Conservation (phyloP, 2,888 invertebrate species). For the Horisme vitalbata region DNA sequence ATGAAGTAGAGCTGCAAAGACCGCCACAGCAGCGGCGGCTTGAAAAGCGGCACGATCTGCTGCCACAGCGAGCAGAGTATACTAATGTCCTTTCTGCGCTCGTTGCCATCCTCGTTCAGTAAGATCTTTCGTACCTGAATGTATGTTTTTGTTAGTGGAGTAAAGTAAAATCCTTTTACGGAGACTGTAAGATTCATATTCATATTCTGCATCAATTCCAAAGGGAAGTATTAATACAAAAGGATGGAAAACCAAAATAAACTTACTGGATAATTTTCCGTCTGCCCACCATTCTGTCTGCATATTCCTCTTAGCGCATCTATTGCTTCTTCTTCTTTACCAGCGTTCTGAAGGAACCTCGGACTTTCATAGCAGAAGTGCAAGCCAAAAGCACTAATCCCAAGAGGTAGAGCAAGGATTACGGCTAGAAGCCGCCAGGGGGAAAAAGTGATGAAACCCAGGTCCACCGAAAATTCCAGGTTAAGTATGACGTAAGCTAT, state of each 20-base stretch:
- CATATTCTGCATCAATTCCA: no score
- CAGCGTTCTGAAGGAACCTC: constrained; percentile 85
- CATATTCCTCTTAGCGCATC: constrained; percentile 82
- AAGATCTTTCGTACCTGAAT: constrained; percentile 45
- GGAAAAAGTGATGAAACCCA: constrained; percentile 45
- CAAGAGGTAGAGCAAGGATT: constrained; percentile 76
- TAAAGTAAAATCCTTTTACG: no score
- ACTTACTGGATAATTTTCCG: constrained; percentile 35
- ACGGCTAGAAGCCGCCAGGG: constrained; percentile 57
- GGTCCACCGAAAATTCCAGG: constrained; percentile 41
- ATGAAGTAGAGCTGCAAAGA: constrained; percentile 78
- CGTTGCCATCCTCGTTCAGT: constrained; percentile 40
- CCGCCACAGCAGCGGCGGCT: constrained; percentile 66
- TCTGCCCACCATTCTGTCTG: constrained; percentile 67
- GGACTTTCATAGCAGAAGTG: constrained; percentile 87
- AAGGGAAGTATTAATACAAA: no score
- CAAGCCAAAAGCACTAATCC: constrained; percentile 79
- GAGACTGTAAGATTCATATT: no score
- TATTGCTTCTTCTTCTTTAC: constrained; percentile 83
- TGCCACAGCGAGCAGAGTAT: constrained; percentile 65
- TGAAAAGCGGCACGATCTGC: constrained; percentile 77
- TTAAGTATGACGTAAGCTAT: constrained; percentile 45
- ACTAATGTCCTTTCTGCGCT: constrained; percentile 37
- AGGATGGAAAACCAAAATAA: background rate
- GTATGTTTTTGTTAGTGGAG: no score